phyloP scores from a whole-genome alignment of 2,797 vertebrate species.

The Neosilurus mollespiculum region DNA sequence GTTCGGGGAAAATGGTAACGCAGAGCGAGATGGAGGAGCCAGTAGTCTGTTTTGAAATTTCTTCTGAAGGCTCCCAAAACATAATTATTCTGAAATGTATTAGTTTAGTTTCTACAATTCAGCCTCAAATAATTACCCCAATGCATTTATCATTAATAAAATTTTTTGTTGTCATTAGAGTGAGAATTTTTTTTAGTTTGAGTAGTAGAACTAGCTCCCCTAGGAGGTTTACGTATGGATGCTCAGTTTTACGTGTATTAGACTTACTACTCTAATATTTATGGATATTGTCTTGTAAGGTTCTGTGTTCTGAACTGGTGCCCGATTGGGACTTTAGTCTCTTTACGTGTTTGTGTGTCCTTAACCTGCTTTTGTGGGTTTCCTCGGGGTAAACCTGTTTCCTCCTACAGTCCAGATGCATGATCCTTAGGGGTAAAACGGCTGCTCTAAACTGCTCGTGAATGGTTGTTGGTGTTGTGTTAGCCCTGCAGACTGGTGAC shows the following conservation, averaged over 20 bases:
- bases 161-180: background rate
- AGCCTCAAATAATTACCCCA: background rate
- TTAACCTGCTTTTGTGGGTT: too few relatives aligned
- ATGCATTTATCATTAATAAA: background rate
- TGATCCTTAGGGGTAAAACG: too few relatives aligned
- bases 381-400: too few relatives aligned
- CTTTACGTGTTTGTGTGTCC: too few relatives aligned
- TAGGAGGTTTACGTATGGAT: background rate
- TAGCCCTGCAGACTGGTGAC: too few relatives aligned
- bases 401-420: too few relatives aligned
- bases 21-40: background rate
- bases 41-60: background rate
- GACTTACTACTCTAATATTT: background rate
- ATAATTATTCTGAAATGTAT: background rate
- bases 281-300: background rate
- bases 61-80: background rate
- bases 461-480: too few relatives aligned
- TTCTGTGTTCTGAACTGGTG: too few relatives aligned
- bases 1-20: constrained; percentile 51
- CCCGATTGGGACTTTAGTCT: too few relatives aligned
- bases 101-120: background rate
- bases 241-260: background rate
- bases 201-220: background rate
- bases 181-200: background rate
- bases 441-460: too few relatives aligned